These are phyloP conservation scores for Cossypha niveicapilla DNA, from an alignment of 2,797 vertebrate genomes.

Conservation along the genomic window DNA sequence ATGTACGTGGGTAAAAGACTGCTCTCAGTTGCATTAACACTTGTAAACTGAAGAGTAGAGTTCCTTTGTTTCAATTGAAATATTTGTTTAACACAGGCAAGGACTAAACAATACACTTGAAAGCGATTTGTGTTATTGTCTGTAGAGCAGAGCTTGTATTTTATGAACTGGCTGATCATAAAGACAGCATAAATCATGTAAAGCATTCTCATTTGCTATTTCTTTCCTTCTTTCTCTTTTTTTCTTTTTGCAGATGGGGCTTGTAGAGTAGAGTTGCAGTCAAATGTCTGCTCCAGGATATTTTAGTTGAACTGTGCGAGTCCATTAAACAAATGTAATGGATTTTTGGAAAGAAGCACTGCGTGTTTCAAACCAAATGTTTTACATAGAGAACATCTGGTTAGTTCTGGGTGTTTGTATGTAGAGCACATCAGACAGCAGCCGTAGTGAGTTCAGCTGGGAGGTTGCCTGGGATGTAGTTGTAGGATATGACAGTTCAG, in stretches of 20 bases:
- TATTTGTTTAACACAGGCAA: constrained; percentile 58
- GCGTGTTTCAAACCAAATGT: constrained; percentile 75
- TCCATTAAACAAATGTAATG: constrained; percentile 78
- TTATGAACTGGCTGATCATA: constrained; percentile 73
- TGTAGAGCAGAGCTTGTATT: constrained; percentile 68
- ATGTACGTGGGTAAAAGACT: background rate
- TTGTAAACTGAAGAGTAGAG: constrained; percentile 17
- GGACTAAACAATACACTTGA: constrained; percentile 70
- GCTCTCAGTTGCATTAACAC: constrained; percentile 22
- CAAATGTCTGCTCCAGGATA: constrained; percentile 77
- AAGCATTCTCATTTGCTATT: constrained; percentile 70
- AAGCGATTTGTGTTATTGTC: constrained; percentile 66
- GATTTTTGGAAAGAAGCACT: constrained; percentile 71
- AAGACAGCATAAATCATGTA: constrained; percentile 71
- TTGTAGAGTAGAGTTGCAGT: constrained; percentile 70
- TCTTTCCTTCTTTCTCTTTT: constrained; percentile 34
- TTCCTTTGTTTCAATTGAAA: constrained; percentile 50
- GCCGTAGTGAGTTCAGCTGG: constrained; percentile 68
- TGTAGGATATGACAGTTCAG: constrained; percentile 72
- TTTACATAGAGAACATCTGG: constrained; percentile 81
- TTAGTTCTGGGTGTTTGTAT: constrained; percentile 71
- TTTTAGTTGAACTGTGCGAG: constrained; percentile 76
- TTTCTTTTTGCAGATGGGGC: constrained; percentile 69
- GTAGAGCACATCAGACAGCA: constrained; percentile 73
- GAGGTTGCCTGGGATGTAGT: constrained; percentile 73